These are phyloP conservation scores for Oostethus manadensis DNA, from an alignment of 2,113 vertebrate genomes.

Conservation along the genomic window DNA sequence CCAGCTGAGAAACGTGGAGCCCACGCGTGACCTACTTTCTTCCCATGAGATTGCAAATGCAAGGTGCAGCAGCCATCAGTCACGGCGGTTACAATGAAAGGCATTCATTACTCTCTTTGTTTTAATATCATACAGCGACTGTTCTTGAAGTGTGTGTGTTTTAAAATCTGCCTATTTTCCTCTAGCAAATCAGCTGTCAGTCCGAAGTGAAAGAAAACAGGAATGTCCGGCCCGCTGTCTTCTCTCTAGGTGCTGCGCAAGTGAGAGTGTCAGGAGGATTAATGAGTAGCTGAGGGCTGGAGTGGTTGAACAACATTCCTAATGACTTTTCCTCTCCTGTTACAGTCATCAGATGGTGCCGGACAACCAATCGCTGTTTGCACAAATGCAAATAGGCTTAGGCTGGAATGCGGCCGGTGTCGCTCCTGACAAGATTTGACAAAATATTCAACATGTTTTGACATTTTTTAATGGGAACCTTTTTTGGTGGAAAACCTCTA, in stretches of 20 bases:
- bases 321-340: conserved; percentile 33
- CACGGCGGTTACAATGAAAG: neutral
- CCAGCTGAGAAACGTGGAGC: conserved; percentile 11
- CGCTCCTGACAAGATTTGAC: conserved; percentile 30
- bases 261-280: conserved; percentile 47
- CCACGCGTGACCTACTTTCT: conserved; percentile 15
- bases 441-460: neutral
- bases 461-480: neutral
- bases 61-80: conserved; percentile 3
- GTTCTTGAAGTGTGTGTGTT: neutral
- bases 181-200: conserved; percentile 1
- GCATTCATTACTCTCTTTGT: neutral
- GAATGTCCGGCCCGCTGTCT: conserved; percentile 39
- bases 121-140: neutral
- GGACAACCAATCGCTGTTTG: conserved; percentile 25
- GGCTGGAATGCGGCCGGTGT: conserved; percentile 29
- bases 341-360: conserved; percentile 27
- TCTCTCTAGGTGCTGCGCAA: conserved; percentile 15
- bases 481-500: neutral
- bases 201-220: conserved; percentile 4
- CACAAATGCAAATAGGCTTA: conserved; percentile 29
- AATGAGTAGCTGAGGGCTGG: conserved; percentile 36
- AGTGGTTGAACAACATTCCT: conserved; percentile 51
- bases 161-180: neutral
- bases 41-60: neutral